Conservation (phyloP, 1,140 invertebrate genomes). For the Eumeta japonica region DNA sequence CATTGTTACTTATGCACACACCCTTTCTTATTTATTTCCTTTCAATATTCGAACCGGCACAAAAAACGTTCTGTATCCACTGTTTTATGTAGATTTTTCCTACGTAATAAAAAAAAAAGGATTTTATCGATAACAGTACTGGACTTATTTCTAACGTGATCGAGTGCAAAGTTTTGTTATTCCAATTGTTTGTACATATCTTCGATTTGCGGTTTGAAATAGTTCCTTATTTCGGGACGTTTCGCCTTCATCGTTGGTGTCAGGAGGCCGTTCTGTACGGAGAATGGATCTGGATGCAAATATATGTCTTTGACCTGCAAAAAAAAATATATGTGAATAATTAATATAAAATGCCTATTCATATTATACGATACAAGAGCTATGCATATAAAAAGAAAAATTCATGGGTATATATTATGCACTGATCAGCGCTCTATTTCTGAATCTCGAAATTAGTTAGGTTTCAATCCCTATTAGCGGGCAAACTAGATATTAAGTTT, state of each 20-base stretch:
- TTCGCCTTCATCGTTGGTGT: conserved; percentile 97
- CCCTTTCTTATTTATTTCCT: no score
- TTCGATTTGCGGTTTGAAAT: conserved; percentile 87
- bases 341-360: conserved; percentile 3
- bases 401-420: no score
- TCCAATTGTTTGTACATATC: conserved; percentile 76
- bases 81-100: neutral
- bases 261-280: conserved; percentile 93
- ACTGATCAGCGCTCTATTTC: no score
- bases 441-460: no score
- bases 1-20: no score
- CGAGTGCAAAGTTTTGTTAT: conserved; percentile 21
- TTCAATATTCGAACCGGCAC: no score
- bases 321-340: conserved; percentile 8
- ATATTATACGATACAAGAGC: no score
- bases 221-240: conserved; percentile 83
- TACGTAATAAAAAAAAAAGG: neutral
- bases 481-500: no score
- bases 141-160: neutral
- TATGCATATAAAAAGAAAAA: no score
- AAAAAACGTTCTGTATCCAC: no score
- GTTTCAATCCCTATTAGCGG: no score
- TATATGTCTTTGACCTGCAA: conserved; percentile 92
- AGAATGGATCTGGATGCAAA: conserved; percentile 90
- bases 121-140: neutral